These are phyloP conservation scores for Zaprionus lachaisei DNA, from an alignment of 1,140 invertebrate genomes.

Conservation along the genomic window DNA sequence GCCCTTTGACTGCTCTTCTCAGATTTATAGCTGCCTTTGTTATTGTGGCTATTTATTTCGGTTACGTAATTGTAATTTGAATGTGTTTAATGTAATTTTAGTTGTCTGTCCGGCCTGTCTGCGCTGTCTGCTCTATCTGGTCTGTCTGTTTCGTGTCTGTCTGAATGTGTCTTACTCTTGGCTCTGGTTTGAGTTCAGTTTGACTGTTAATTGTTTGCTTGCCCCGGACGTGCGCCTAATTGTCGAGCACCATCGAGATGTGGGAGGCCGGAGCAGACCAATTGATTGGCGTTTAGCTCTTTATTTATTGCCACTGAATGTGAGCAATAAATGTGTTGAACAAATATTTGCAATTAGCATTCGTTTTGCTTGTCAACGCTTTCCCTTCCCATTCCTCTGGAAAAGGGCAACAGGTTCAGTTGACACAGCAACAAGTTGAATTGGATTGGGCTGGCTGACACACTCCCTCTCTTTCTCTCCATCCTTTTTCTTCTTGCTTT, in stretches of 20 bases:
- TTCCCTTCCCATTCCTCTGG: too few relatives aligned
- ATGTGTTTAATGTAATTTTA: slow-evolving; percentile 76
- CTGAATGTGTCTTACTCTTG: slow-evolving; percentile 9
- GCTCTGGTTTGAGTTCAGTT: slow-evolving; percentile 6
- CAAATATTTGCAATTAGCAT: slow-evolving; percentile 71
- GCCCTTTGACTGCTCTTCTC: slow-evolving; percentile 49
- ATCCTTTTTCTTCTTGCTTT: not conserved
- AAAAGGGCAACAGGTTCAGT: slow-evolving; percentile 41
- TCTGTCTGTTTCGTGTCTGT: not conserved
- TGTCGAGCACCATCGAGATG: slow-evolving; percentile 23
- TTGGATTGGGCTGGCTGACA: slow-evolving; percentile 9
- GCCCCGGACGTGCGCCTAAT: slow-evolving; percentile 37
- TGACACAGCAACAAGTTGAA: slow-evolving; percentile 65
- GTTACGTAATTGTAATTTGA: slow-evolving; percentile 80
- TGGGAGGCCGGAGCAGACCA: too few relatives aligned
- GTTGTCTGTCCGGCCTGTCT: slow-evolving; percentile 34
- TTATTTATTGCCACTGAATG: slow-evolving; percentile 58
- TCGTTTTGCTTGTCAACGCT: slow-evolving; percentile 43
- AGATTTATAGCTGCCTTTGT: slow-evolving; percentile 38
- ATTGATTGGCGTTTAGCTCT: slow-evolving; percentile 41
- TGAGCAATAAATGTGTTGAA: slow-evolving; percentile 58
- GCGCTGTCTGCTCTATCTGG: not conserved
- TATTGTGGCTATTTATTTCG: slow-evolving; percentile 42
- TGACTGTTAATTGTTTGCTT: slow-evolving; percentile 21
- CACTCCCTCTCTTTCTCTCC: not conserved